Evolutionary conservation across 2,797 vertebrate genomes (phyloP), one percentile per base, ranked within the genome.

Genomic region (Bovichtus diacanthus): DNA sequence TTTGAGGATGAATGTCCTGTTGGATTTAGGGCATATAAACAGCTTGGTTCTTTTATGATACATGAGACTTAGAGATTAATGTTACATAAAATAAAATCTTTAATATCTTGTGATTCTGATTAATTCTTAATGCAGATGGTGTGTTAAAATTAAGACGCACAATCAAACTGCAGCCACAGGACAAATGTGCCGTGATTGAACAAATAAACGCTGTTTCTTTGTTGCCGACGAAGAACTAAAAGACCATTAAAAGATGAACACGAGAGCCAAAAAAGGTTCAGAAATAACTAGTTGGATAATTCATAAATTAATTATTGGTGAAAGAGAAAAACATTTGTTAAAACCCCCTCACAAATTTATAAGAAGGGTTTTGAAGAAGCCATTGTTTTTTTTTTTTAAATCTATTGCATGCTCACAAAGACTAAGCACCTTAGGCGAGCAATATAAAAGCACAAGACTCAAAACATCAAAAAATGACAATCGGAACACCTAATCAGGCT

Each of bases 11-110:
- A 74, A 79, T 86, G 84, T 90, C 70, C 61, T 41, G 81, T 70
- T 88, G 91, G 91, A 93, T 93, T 93, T 81, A 90, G 92, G 93
- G 51, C 90, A 92, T 65, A 78, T n/a, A 83, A 89, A 90, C 90
- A 86, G 91, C 90, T 85, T 91, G 81, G 43, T 87, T 89, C 76
- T 85, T 90, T 91, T 86, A 88, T 91, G 84, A 88, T 84, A 90
- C 82, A 90, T 6, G 49, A 79, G 78, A 61, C 77, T 49, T 67
- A 87, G 74, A 90, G 91, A 92, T 93, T 90, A 91, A 89, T 90
- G 87, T 87, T 91, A 89, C 61, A 87, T 90, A 73, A 87, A 90
- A 70, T 85, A 83, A 41, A 85, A 87, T 86, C 73, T 91, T 92
- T 90, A 90, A 91, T 91, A 92, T 90, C 84, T 88, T 81, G 70